Conservation (phyloP, 2,113 vertebrate species). For the Oryzias celebensis region DNA sequence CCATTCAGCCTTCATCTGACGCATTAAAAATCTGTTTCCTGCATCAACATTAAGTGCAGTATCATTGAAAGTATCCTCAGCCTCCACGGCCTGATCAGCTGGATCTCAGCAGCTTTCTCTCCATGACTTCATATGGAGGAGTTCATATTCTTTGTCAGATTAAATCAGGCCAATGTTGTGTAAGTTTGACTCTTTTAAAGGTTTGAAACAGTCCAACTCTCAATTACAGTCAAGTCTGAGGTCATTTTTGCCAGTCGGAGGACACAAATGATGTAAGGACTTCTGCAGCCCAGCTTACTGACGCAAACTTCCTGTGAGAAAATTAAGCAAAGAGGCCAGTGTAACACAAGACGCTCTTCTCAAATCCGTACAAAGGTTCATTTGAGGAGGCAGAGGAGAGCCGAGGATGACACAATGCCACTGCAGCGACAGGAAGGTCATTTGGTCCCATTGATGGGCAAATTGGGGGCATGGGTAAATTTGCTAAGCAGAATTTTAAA, state of each 20-base stretch:
- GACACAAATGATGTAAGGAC: neutral
- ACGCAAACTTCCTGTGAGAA: slow-evolving; percentile 16
- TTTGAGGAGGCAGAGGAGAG: slow-evolving; percentile 40
- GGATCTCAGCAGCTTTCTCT: slow-evolving; percentile 12
- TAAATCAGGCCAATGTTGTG: slow-evolving; percentile 30
- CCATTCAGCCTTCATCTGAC: neutral
- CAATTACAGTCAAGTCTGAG: slow-evolving; percentile 11
- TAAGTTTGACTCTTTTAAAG: slow-evolving; percentile 22
- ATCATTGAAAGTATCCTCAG: neutral
- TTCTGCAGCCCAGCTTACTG: neutral
- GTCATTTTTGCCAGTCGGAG: slow-evolving; percentile 14
- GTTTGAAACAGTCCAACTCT: slow-evolving; percentile 1
- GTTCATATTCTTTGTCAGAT: neutral
- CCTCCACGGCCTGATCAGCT: neutral
- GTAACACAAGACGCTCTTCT: slow-evolving; percentile 35
- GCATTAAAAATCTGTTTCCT: neutral
- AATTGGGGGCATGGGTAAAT: slow-evolving; percentile 10
- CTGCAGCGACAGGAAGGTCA: slow-evolving; percentile 14
- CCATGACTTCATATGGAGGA: slow-evolving; percentile 23
- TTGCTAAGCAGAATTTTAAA: neutral
- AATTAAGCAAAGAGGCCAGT: slow-evolving; percentile 23
- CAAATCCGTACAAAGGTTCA: slow-evolving; percentile 34
- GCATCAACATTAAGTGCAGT: neutral
- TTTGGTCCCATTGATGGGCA: slow-evolving; percentile 34
- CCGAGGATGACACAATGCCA: slow-evolving; percentile 34